These are phyloP conservation scores for Epinotia nisella DNA, from an alignment of 2,888 invertebrate species.

Conservation along the genomic window DNA sequence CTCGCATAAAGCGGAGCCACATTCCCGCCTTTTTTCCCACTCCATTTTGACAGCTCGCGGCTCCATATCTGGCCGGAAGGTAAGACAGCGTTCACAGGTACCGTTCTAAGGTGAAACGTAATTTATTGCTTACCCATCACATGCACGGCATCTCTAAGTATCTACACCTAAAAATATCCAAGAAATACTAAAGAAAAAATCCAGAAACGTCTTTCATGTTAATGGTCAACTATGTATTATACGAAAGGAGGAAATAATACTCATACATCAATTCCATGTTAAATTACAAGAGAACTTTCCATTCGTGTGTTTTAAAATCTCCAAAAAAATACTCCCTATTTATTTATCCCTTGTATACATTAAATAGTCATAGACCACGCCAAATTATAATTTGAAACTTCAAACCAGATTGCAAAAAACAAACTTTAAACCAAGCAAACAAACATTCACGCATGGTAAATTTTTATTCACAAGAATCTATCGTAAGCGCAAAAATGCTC, in stretches of 20 bases:
- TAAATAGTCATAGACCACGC: not conserved
- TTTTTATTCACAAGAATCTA: too few relatives aligned
- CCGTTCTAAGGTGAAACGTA: not conserved
- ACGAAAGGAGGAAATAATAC: too few relatives aligned
- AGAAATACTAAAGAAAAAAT: not conserved
- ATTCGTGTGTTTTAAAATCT: too few relatives aligned
- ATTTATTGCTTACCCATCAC: conserved; percentile 4
- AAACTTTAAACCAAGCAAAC: not conserved
- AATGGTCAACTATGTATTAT: too few relatives aligned
- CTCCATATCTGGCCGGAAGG: conserved; percentile 83
- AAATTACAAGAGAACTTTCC: too few relatives aligned
- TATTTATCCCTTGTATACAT: too few relatives aligned
- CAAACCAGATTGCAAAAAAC: not conserved
- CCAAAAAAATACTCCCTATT: too few relatives aligned
- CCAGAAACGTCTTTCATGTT: too few relatives aligned
- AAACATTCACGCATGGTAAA: not conserved
- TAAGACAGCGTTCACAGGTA: conserved; percentile 80
- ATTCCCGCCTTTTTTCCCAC: conserved; percentile 86
- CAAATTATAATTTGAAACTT: not conserved
- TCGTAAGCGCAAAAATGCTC: not conserved
- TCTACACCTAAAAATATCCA: not conserved
- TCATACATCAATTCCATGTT: too few relatives aligned
- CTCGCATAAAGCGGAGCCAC: conserved; percentile 84
- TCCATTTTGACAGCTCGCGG: conserved; percentile 85
- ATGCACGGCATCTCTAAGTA: not conserved